These are phyloP conservation scores for Bradynema listronoti DNA, from an alignment of 1,140 invertebrate genomes.

Conservation along the genomic window DNA sequence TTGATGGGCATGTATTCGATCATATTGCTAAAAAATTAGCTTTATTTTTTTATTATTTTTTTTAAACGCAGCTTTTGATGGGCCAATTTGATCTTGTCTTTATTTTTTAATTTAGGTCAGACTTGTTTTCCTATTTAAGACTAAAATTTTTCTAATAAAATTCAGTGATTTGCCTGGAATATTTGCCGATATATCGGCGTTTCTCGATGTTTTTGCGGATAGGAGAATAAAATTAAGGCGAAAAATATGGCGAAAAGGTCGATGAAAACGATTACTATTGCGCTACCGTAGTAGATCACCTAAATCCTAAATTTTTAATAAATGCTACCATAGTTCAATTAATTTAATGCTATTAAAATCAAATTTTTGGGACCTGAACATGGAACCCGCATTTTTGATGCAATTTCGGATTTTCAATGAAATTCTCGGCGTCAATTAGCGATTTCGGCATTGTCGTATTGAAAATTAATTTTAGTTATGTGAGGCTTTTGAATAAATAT, in stretches of 20 bases:
- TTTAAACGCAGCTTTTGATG: too few species aligned
- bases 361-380: conserved; percentile 4
- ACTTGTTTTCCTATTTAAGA: too few species aligned
- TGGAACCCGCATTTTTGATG: conserved; percentile 4
- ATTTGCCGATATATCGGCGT: conserved; percentile 3
- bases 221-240: background rate
- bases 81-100: too few species aligned
- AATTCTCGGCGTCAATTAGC: conserved; percentile 3
- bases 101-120: too few species aligned
- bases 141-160: background rate
- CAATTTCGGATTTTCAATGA: conserved; percentile 6
- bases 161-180: background rate
- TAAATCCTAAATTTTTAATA: too few species aligned
- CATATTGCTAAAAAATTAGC: conserved; percentile 1
- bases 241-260: conserved; percentile 3
- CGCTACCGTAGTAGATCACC: conserved; percentile 1
- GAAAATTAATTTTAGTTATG: too few species aligned
- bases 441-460: background rate
- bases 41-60: background rate
- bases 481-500: too few species aligned
- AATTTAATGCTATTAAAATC: background rate
- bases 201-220: conserved; percentile 5
- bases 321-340: too few species aligned
- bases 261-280: background rate
- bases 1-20: conserved; percentile 5